A percentile compares a stretch with the other conserved stretches of the same genome.
Evolutionary conservation across 2,888 invertebrate genomes (phyloP).

Genomic region (Xylocampa areola): DNA sequence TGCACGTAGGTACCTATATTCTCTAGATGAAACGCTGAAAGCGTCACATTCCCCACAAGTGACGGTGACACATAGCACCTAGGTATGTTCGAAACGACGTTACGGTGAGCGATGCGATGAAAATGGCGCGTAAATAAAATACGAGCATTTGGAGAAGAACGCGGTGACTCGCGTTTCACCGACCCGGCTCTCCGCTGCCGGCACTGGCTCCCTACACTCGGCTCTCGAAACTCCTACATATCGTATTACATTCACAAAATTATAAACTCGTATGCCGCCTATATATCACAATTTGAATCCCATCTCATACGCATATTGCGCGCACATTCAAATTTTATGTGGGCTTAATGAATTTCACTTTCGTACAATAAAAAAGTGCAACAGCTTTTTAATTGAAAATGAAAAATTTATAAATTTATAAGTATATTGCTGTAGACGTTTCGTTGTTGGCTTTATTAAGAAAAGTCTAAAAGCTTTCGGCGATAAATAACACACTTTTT

Average conservation of each 20-base stretch:
- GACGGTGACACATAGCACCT: slow-evolving; percentile 51
- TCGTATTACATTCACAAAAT: slow-evolving; percentile 67
- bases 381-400: slow-evolving; percentile 7
- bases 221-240: slow-evolving; percentile 45
- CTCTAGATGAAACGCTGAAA: slow-evolving; percentile 28
- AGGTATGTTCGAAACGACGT: slow-evolving; percentile 56
- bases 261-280: slow-evolving; percentile 62
- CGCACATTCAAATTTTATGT: slow-evolving; percentile 39
- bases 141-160: slow-evolving; percentile 66
- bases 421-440: slow-evolving; percentile 9
- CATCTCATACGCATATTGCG: slow-evolving; percentile 50
- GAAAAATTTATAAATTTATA: slow-evolving; percentile 7
- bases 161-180: slow-evolving; percentile 55
- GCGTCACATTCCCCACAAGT: slow-evolving; percentile 38
- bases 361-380: slow-evolving; percentile 15
- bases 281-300: slow-evolving; percentile 64
- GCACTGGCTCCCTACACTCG: too few relatives aligned
- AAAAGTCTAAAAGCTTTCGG: slow-evolving; percentile 14
- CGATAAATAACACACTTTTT: slow-evolving; percentile 3
- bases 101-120: slow-evolving; percentile 62
- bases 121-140: slow-evolving; percentile 85
- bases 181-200: slow-evolving; percentile 38
- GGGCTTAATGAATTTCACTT: slow-evolving; percentile 25
- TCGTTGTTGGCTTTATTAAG: slow-evolving; percentile 3
- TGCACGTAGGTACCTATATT: slow-evolving; percentile 47